A percentile compares a stretch with the other conserved stretches of the same genome.
Conservation (phyloP, 2,888 invertebrate species). For the Urechis unicinctus region DNA sequence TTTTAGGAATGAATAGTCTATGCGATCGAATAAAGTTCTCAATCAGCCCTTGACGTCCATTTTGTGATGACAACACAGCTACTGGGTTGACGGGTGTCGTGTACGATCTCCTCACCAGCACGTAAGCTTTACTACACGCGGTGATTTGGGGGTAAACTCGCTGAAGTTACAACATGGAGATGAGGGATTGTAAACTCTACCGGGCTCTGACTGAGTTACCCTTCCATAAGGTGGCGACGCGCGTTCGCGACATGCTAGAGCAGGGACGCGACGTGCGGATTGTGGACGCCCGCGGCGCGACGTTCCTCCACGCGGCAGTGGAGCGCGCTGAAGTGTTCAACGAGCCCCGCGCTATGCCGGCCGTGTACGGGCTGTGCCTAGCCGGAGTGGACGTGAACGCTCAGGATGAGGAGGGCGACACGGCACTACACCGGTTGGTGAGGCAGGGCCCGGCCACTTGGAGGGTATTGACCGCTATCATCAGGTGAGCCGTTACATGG, state of each 20-base stretch:
- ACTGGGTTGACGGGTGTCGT: too few species aligned
- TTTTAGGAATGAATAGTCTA: too few species aligned
- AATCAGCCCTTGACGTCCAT: too few species aligned
- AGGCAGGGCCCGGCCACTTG: slow-evolving; percentile 29
- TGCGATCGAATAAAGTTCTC: too few species aligned
- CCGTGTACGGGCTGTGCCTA: slow-evolving; percentile 36
- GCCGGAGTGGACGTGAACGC: slow-evolving; percentile 36
- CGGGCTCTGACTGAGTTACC: neutral
- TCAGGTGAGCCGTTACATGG: slow-evolving; percentile 26
- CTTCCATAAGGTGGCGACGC: neutral
- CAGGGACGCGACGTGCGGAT: slow-evolving; percentile 33
- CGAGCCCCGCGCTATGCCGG: slow-evolving; percentile 30
- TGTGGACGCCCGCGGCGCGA: slow-evolving; percentile 27
- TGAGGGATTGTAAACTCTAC: neutral
- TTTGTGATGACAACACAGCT: too few species aligned
- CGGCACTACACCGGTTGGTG: slow-evolving; percentile 32
- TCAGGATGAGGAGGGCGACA: slow-evolving; percentile 27
- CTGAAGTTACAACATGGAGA: too few species aligned
- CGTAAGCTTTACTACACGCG: too few species aligned
- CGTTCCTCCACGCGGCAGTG: slow-evolving; percentile 33
- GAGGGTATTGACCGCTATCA: slow-evolving; percentile 32
- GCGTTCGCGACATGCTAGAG: slow-evolving; percentile 23
- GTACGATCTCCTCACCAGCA: too few species aligned
- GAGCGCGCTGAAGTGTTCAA: slow-evolving; percentile 29
- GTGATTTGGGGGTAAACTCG: too few species aligned